phyloP scores from a whole-genome alignment of 2,888 invertebrate genomes.

The Netelia melanura region DNA sequence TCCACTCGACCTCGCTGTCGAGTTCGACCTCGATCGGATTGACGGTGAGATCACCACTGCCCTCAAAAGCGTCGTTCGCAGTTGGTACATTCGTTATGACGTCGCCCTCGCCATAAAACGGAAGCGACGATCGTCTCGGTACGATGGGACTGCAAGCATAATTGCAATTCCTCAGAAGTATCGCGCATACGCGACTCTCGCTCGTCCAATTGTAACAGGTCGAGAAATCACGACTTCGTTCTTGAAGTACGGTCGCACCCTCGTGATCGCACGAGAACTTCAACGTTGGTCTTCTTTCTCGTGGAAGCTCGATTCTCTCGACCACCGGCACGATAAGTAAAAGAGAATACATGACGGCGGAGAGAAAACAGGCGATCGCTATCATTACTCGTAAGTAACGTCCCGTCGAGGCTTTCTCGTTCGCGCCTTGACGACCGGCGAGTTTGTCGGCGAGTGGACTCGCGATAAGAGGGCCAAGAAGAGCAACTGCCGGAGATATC shows the following conservation, averaged over 20 bases:
- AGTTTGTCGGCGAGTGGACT: conserved; percentile 92
- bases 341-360: conserved; percentile 89
- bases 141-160: conserved; percentile 87
- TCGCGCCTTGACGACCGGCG: conserved; percentile 85
- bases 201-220: conserved; percentile 72
- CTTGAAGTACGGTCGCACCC: conserved; percentile 91
- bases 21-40: conserved; percentile 75
- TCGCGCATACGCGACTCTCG: conserved; percentile 87
- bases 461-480: conserved; percentile 91
- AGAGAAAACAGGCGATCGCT: conserved; percentile 88
- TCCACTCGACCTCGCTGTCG: conserved; percentile 63
- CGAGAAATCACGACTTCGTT: conserved; percentile 79
- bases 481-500: conserved; percentile 91
- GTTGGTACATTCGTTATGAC: conserved; percentile 13
- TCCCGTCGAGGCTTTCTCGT: conserved; percentile 86
- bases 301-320: conserved; percentile 86
- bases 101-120: conserved; percentile 33
- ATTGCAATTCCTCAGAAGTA: conserved; percentile 89
- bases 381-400: conserved; percentile 89
- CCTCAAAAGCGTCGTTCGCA: conserved; percentile 70
- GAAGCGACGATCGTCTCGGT: conserved; percentile 40
- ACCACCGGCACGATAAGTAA: conserved; percentile 89
- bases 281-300: conserved; percentile 88
- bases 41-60: conserved; percentile 80
- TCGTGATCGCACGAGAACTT: conserved; percentile 90